These are phyloP conservation scores for Xanthia togata DNA, from an alignment of 2,888 invertebrate genomes.

Conservation along the genomic window DNA sequence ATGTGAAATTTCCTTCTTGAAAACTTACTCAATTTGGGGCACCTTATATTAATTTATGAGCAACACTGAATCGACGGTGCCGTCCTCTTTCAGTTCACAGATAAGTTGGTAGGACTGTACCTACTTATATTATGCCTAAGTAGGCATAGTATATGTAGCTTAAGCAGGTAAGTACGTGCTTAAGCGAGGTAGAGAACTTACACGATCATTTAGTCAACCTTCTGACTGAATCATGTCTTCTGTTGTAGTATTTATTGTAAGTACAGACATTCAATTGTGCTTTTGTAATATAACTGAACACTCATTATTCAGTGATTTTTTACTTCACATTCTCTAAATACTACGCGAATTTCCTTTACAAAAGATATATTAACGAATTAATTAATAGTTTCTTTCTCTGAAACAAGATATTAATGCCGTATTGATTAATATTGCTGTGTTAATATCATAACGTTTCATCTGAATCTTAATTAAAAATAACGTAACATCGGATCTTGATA, in stretches of 20 bases:
- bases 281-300: not conserved
- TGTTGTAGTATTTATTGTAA: not conserved
- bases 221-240: not conserved
- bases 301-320: not conserved
- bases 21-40: too few species aligned
- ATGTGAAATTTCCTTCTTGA: too few species aligned
- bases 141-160: too few species aligned
- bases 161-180: too few species aligned
- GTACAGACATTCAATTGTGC: not conserved
- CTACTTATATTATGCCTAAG: too few species aligned
- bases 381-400: conserved; percentile 26
- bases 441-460: conserved; percentile 23
- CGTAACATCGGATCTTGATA: conserved; percentile 5
- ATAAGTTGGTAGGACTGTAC: too few species aligned
- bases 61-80: too few species aligned
- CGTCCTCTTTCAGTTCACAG: too few species aligned
- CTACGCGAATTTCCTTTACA: not conserved
- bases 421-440: conserved; percentile 34
- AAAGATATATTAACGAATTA: conserved; percentile 18
- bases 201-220: not conserved
- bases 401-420: conserved; percentile 15
- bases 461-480: conserved; percentile 30
- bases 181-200: not conserved
- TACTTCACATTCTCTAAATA: not conserved
- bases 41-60: too few species aligned